A percentile compares a stretch with the other conserved stretches of the same genome.
Conservation (phyloP, 1,140 invertebrate genomes). For the Drosophila punjabiensis region DNA sequence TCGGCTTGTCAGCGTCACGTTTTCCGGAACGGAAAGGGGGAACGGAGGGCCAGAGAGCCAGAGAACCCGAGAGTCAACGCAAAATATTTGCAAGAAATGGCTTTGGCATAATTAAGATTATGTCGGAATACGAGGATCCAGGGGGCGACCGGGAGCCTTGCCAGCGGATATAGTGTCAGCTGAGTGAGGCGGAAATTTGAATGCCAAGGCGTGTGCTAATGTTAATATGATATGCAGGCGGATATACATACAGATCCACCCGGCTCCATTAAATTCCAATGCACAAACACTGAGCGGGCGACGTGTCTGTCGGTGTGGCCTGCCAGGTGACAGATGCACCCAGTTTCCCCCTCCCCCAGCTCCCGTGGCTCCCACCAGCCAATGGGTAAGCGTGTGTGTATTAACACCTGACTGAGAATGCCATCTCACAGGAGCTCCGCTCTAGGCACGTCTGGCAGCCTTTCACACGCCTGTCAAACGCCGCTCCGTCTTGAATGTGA, state of each 20-base stretch:
- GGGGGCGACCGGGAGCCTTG: background rate
- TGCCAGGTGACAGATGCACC: constrained; percentile 60
- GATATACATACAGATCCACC: constrained; percentile 32
- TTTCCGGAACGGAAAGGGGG: constrained; percentile 33
- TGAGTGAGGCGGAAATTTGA: constrained; percentile 68
- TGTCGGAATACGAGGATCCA: background rate
- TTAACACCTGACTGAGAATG: constrained; percentile 63
- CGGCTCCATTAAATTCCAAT: constrained; percentile 58
- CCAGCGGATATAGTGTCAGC: constrained; percentile 15
- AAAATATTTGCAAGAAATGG: constrained; percentile 75
- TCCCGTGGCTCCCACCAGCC: background rate
- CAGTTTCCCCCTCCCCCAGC: background rate
- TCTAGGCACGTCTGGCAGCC: constrained; percentile 52
- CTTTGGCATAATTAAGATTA: constrained; percentile 70
- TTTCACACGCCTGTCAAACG: constrained; percentile 62
- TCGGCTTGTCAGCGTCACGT: constrained; percentile 65
- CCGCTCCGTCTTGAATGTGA: constrained; percentile 11
- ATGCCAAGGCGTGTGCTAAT: constrained; percentile 68
- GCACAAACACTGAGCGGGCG: constrained; percentile 52
- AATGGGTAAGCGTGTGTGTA: constrained; percentile 35
- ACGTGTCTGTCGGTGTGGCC: constrained; percentile 25
- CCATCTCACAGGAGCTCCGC: constrained; percentile 31
- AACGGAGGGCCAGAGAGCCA: background rate
- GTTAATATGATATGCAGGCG: constrained; percentile 64
- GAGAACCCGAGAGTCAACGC: constrained; percentile 17